These are phyloP conservation scores for Pangasianodon gigas DNA, from an alignment of 2,113 vertebrate genomes.

Conservation along the genomic window DNA sequence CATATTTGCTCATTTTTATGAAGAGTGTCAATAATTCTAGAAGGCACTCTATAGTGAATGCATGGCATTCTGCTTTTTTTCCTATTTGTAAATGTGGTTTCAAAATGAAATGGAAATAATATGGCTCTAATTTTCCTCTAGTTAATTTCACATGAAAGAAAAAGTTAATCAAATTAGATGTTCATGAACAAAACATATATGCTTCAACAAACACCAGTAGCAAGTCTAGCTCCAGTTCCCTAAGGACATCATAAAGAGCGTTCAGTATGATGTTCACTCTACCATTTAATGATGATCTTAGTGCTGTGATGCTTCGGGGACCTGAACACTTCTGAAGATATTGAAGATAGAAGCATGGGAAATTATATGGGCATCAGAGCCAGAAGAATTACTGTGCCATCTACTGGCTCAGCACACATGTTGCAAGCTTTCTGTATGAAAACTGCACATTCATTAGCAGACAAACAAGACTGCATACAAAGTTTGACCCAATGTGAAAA, in stretches of 20 bases:
- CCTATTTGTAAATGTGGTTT: neutral
- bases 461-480: constrained; percentile 21
- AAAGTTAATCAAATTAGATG: neutral
- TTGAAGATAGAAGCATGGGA: neutral
- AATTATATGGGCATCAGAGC: neutral
- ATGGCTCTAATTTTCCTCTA: neutral
- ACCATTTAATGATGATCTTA: neutral
- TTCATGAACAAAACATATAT: neutral
- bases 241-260: neutral
- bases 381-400: neutral
- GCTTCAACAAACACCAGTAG: neutral
- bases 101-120: neutral
- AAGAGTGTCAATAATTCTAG: neutral
- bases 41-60: neutral
- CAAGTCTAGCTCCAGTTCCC: neutral
- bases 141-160: neutral
- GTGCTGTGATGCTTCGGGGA: neutral
- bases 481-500: constrained; percentile 60
- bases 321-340: neutral
- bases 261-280: neutral
- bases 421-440: neutral
- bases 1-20: neutral
- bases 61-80: neutral
- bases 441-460: neutral
- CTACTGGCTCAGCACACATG: neutral